Evolutionary conservation across 2,797 vertebrate genomes (phyloP), one percentile per base, ranked within the genome.

Genomic region (Myotis myotis): DNA sequence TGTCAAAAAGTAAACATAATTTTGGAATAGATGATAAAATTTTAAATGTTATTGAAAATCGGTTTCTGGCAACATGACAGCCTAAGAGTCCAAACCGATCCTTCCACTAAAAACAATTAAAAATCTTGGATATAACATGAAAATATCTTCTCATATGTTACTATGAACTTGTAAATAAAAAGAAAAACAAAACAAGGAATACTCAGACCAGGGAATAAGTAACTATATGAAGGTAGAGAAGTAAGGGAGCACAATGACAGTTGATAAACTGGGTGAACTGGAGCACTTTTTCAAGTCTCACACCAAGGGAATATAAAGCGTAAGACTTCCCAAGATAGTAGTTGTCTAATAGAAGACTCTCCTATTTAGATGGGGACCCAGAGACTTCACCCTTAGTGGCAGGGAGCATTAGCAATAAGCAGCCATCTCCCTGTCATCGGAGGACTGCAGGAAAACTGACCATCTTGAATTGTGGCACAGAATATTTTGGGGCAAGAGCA

Each of bases 11-110:
- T 90, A 64, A 87, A 51, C 1, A 44, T 90, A 90, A 75, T 79
- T 89, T 93, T 88, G 66, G 49, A 86, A 82, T 89, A 62, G 74
- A 62, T 94, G 6, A 72, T n/a, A 89, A 93, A 95, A 81, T 71
- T 41, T 51, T 38, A 66, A 88, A 79, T 81, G 30, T 86, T 85
- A 62, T 2, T 30, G 41, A 70, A 92, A 93, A 85, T 75, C 44
- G 47, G 1, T 91, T 87, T 89, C 81, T 93, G 36, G 23, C n/a
- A 93, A 15, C 23, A 86, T 79, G 38, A 33, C 13, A 72, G 38
- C 51, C 55, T 90, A 87, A 36, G 60, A 94, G 12, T 91, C 44
- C 74, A 95, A 86, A 86, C 62, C 75, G 47, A 85, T 86, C n/a
- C 22, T 84, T 28, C 51, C 30, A 75, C 12, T 82, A 13, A 89